Percentiles rank a stretch among this genome's conserved stretches.
phyloP scores from a whole-genome alignment of 2,113 vertebrate species.

The Martes martes region DNA sequence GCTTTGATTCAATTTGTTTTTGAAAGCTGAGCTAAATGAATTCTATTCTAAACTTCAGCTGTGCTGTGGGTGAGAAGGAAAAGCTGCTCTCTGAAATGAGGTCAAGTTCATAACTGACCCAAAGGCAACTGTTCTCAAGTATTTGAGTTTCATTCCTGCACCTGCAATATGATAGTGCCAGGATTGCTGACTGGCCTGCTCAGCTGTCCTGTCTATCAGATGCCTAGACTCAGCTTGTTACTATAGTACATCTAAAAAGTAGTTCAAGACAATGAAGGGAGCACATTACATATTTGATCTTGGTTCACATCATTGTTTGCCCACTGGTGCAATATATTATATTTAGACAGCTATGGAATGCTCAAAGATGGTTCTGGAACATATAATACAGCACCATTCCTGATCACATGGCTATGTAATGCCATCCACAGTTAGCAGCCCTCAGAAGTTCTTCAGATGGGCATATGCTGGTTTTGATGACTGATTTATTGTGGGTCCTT shows the following conservation, averaged over 20 bases:
- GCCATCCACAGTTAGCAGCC: not conserved
- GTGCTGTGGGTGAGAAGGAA: constrained; percentile 55
- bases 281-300: not conserved
- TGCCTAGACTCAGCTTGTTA: not conserved
- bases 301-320: not conserved
- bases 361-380: not conserved
- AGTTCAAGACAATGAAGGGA: not conserved
- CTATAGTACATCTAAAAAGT: not conserved
- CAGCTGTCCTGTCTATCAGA: constrained; percentile 40
- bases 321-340: not conserved
- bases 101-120: constrained; percentile 61
- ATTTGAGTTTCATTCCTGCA: constrained; percentile 23
- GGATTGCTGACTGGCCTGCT: not conserved
- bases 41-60: constrained; percentile 67
- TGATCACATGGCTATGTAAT: not conserved
- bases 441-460: not conserved
- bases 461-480: not conserved
- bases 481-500: not conserved
- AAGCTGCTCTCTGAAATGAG: constrained; percentile 66
- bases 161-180: constrained; percentile 15
- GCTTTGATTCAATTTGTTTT: constrained; percentile 48
- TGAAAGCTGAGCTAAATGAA: constrained; percentile 59
- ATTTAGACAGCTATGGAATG: not conserved
- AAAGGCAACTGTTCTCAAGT: constrained; percentile 62
- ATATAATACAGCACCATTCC: not conserved